Conservation (phyloP, 2,888 invertebrate genomes). For the Ecliptopera silaceata region DNA sequence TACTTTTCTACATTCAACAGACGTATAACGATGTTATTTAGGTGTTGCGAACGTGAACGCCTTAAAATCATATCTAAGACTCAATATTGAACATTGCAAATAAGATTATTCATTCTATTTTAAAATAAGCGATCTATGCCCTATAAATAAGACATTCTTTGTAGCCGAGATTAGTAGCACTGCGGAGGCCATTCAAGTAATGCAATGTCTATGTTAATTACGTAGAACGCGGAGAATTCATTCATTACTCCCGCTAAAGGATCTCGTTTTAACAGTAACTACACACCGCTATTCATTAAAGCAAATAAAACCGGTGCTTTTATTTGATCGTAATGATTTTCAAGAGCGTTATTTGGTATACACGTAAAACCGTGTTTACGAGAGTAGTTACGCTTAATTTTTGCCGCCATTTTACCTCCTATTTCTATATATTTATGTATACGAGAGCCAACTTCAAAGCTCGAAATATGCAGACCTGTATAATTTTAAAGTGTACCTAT, state of each 20-base stretch:
- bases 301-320: slow-evolving; percentile 37
- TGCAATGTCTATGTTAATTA: slow-evolving; percentile 49
- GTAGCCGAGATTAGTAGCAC: slow-evolving; percentile 15
- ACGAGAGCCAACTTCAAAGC: neutral
- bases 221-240: slow-evolving; percentile 39
- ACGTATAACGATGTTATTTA: too few relatives aligned
- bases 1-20: too few relatives aligned
- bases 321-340: slow-evolving; percentile 38
- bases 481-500: too few relatives aligned
- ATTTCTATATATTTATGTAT: slow-evolving; percentile 31
- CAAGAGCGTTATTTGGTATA: slow-evolving; percentile 32
- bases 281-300: slow-evolving; percentile 29
- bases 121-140: neutral
- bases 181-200: slow-evolving; percentile 42
- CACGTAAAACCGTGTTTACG: slow-evolving; percentile 36
- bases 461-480: slow-evolving; percentile 4
- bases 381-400: slow-evolving; percentile 40
- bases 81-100: too few relatives aligned
- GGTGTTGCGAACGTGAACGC: too few relatives aligned
- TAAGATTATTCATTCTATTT: too few relatives aligned
- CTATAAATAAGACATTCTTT: slow-evolving; percentile 3
- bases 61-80: too few relatives aligned
- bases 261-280: slow-evolving; percentile 32
- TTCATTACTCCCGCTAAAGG: slow-evolving; percentile 42
- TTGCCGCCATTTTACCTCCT: slow-evolving; percentile 23